Conservation (phyloP, 2,113 vertebrate genomes). For the Sorex araneus region DNA sequence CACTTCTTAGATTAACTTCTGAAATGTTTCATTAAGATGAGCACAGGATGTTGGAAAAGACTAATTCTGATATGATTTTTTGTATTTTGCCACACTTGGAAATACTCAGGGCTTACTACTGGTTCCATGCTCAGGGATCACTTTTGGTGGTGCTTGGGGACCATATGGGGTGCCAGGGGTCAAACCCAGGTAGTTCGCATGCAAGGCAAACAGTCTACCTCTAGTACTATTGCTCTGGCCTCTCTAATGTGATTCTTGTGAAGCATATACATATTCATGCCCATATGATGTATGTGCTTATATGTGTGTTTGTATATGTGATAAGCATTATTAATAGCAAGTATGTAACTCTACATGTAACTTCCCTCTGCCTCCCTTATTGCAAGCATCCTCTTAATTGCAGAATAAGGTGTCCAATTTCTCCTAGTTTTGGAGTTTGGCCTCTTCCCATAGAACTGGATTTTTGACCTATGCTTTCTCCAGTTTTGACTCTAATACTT, state of each 20-base stretch:
- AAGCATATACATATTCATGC: not conserved
- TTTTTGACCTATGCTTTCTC: slow-evolving; percentile 74
- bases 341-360: not conserved
- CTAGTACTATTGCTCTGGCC: no score
- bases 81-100: not conserved
- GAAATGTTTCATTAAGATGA: slow-evolving; percentile 52
- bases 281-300: not conserved
- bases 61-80: slow-evolving; percentile 27
- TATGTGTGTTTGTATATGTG: not conserved
- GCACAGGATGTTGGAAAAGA: slow-evolving; percentile 16
- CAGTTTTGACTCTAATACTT: slow-evolving; percentile 63
- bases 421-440: slow-evolving; percentile 68
- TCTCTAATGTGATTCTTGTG: not conserved
- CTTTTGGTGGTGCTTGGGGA: no score
- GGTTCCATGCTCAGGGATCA: no score
- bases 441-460: slow-evolving; percentile 75
- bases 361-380: slow-evolving; percentile 34
- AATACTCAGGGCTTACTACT: no score
- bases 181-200: no score
- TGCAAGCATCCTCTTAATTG: slow-evolving; percentile 58
- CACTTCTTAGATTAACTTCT: slow-evolving; percentile 35
- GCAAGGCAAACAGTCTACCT: no score
- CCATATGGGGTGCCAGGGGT: no score
- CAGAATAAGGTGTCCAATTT: slow-evolving; percentile 60
- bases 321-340: slow-evolving; percentile 35